Percentiles rank a stretch among this genome's conserved stretches.
Evolutionary conservation across 2,113 vertebrate genomes (phyloP).

Genomic region (Meles meles): DNA sequence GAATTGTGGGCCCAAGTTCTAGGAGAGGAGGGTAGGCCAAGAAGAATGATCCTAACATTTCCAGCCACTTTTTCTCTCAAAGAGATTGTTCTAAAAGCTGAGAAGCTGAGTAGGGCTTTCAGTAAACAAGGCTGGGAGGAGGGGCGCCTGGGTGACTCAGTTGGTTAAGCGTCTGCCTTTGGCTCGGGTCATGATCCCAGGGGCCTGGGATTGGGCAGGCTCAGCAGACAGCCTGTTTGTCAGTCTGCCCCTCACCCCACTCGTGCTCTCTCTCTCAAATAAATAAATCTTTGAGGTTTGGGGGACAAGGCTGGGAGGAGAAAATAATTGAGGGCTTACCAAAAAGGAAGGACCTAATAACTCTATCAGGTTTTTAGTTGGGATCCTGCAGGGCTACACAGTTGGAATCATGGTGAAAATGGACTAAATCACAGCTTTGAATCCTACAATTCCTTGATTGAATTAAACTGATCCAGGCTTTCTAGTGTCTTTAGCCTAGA

Average conservation of each 20-base stretch:
- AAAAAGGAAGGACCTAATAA: background rate
- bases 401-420: background rate
- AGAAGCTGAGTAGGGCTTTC: background rate
- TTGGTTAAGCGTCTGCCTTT: background rate
- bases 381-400: background rate
- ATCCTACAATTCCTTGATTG: background rate
- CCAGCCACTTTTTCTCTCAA: background rate
- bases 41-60: background rate
- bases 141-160: background rate
- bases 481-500: background rate
- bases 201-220: background rate
- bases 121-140: background rate
- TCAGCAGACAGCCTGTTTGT: background rate
- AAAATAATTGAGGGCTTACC: background rate
- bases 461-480: background rate
- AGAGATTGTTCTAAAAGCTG: background rate
- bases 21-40: background rate
- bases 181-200: background rate
- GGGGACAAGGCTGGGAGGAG: background rate
- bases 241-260: background rate
- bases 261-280: no score
- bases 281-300: background rate
- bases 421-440: background rate
- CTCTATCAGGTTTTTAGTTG: background rate
- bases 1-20: background rate